Evolutionary conservation across 1,140 invertebrate species (phyloP).

Genomic region (Nixonia krombeini): DNA sequence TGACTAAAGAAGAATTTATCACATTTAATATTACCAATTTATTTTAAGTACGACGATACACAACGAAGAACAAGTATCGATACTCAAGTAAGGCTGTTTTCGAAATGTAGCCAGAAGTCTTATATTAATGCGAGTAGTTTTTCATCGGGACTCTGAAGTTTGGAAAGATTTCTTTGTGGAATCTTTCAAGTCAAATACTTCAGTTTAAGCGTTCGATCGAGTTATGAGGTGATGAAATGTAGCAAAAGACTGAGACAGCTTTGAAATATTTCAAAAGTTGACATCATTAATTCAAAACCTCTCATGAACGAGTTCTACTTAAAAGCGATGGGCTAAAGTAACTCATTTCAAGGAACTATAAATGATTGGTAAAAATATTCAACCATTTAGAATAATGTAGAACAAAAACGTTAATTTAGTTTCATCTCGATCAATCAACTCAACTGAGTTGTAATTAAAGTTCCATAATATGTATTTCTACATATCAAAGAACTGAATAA

Average conservation of each 20-base stretch:
- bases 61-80: too few relatives aligned
- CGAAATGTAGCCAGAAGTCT: too few relatives aligned
- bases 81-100: too few relatives aligned
- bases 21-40: too few relatives aligned
- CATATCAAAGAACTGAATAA: too few relatives aligned
- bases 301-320: slow-evolving; percentile 4
- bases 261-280: slow-evolving; percentile 39
- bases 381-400: neutral
- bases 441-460: too few relatives aligned
- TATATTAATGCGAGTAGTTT: slow-evolving; percentile 2
- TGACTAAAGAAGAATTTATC: too few relatives aligned
- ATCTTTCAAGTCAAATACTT: slow-evolving; percentile 13
- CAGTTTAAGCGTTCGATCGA: slow-evolving; percentile 1
- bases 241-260: slow-evolving; percentile 18
- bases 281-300: slow-evolving; percentile 38
- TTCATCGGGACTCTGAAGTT: slow-evolving; percentile 3
- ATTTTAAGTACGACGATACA: too few relatives aligned
- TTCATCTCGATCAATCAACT: neutral
- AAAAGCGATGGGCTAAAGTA: slow-evolving; percentile 15
- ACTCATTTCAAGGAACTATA: slow-evolving; percentile 24
- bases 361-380: slow-evolving; percentile 43
- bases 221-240: slow-evolving; percentile 2
- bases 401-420: slow-evolving; percentile 4
- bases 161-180: slow-evolving; percentile 17
- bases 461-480: too few relatives aligned